These are phyloP conservation scores for Enteromius thamalakanensis DNA, from an alignment of 2,797 vertebrate species.

Conservation along the genomic window DNA sequence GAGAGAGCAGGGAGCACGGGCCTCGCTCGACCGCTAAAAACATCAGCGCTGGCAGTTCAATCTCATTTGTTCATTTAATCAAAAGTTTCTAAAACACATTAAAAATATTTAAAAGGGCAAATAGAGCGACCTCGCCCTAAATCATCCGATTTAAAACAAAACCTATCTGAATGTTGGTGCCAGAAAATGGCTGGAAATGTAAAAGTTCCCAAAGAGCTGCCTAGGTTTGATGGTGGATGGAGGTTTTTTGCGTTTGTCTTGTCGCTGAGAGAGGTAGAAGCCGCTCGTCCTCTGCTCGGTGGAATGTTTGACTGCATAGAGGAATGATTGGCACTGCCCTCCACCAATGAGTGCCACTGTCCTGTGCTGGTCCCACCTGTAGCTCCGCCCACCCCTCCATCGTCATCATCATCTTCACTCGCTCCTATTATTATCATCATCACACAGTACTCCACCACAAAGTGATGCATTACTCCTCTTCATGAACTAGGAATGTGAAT, in stretches of 20 bases:
- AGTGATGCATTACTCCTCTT: conserved; percentile 17
- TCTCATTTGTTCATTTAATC: conserved; percentile 41
- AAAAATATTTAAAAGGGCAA: conserved; percentile 65
- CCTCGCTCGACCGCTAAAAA: conserved; percentile 37
- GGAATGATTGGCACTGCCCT: conserved; percentile 63
- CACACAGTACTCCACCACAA: conserved; percentile 28
- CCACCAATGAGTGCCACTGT: conserved; percentile 54
- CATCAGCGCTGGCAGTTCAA: conserved; percentile 33
- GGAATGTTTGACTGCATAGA: conserved; percentile 78
- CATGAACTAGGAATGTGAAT: conserved; percentile 60
- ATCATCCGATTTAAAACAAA: conserved; percentile 51
- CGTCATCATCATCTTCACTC: not conserved
- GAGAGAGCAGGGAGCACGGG: conserved; percentile 41
- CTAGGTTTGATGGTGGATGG: conserved; percentile 55
- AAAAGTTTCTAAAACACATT: conserved; percentile 62
- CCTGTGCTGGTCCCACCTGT: conserved; percentile 44
- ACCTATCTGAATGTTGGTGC: conserved; percentile 59
- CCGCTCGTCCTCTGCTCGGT: conserved; percentile 64
- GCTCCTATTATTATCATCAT: conserved; percentile 12
- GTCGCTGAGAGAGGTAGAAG: conserved; percentile 59
- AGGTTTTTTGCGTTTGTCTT: conserved; percentile 46
- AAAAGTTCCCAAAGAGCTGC: conserved; percentile 72
- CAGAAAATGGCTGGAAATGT: conserved; percentile 65
- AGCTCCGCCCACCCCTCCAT: not conserved
- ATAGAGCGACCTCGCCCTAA: conserved; percentile 58